These are phyloP conservation scores for Amniataba percoides DNA, from an alignment of 2,797 vertebrate species.

Conservation along the genomic window DNA sequence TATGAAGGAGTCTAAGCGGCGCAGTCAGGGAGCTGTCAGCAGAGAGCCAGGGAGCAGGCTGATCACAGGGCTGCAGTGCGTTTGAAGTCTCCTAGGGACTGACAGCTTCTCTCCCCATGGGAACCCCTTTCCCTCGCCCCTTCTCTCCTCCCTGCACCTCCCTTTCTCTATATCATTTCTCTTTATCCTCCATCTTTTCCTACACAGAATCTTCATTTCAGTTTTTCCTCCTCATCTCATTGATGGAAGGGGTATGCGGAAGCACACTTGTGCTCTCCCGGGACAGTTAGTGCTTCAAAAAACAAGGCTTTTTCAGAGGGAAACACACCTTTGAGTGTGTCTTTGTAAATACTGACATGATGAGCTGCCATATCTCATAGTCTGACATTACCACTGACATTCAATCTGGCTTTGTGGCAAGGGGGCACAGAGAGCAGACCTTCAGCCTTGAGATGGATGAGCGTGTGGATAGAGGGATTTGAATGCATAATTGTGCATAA, in stretches of 20 bases:
- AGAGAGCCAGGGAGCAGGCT: slow-evolving; percentile 81
- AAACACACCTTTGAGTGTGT: slow-evolving; percentile 65
- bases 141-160: slow-evolving; percentile 62
- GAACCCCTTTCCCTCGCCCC: slow-evolving; percentile 69
- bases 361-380: slow-evolving; percentile 76
- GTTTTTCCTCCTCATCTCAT: slow-evolving; percentile 39
- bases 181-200: slow-evolving; percentile 66
- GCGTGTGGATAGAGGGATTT: slow-evolving; percentile 40
- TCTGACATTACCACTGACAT: slow-evolving; percentile 76
- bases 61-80: slow-evolving; percentile 85
- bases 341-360: slow-evolving; percentile 79
- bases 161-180: slow-evolving; percentile 65
- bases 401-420: slow-evolving; percentile 67
- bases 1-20: slow-evolving; percentile 77
- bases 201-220: slow-evolving; percentile 40
- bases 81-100: slow-evolving; percentile 89
- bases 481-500: slow-evolving; percentile 59
- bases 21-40: slow-evolving; percentile 85
- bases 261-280: slow-evolving; percentile 58
- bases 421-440: slow-evolving; percentile 63
- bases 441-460: slow-evolving; percentile 74
- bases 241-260: slow-evolving; percentile 44
- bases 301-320: slow-evolving; percentile 66
- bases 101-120: slow-evolving; percentile 84
- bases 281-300: slow-evolving; percentile 61